These are phyloP conservation scores for Heliconius ethilla DNA, from an alignment of 2,888 invertebrate species.

Conservation along the genomic window DNA sequence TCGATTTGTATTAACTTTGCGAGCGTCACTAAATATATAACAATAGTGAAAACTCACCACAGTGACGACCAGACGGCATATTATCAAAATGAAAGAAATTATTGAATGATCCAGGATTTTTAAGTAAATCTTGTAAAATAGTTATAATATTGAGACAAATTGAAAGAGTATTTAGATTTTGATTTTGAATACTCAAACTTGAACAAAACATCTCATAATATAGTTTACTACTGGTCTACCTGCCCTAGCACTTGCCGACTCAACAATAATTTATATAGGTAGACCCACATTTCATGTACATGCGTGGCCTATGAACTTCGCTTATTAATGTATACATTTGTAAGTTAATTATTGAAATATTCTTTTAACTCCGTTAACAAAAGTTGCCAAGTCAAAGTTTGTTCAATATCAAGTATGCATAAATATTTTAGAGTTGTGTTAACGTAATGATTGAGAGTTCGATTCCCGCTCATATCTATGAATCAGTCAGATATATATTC, in stretches of 20 bases:
- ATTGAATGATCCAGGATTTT: too few species aligned
- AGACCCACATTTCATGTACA: slow-evolving; percentile 48
- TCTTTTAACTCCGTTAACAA: slow-evolving; percentile 27
- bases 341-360: slow-evolving; percentile 58
- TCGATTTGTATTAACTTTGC: too few species aligned
- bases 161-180: too few species aligned
- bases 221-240: background rate
- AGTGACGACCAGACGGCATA: too few species aligned
- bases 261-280: slow-evolving; percentile 46
- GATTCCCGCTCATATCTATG: too few species aligned
- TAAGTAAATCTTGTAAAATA: too few species aligned
- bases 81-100: too few species aligned
- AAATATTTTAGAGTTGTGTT: background rate
- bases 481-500: too few species aligned
- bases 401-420: slow-evolving; percentile 22
- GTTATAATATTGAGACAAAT: too few species aligned
- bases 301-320: slow-evolving; percentile 59
- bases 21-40: too few species aligned
- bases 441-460: too few species aligned
- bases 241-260: slow-evolving; percentile 31
- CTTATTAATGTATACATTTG: slow-evolving; percentile 57
- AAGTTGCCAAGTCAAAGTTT: slow-evolving; percentile 22
- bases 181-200: background rate
- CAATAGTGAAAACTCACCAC: too few species aligned
- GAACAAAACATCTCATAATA: background rate